Conservation (phyloP, 2,888 invertebrate genomes). For the Sarcophaga subvicina region DNA sequence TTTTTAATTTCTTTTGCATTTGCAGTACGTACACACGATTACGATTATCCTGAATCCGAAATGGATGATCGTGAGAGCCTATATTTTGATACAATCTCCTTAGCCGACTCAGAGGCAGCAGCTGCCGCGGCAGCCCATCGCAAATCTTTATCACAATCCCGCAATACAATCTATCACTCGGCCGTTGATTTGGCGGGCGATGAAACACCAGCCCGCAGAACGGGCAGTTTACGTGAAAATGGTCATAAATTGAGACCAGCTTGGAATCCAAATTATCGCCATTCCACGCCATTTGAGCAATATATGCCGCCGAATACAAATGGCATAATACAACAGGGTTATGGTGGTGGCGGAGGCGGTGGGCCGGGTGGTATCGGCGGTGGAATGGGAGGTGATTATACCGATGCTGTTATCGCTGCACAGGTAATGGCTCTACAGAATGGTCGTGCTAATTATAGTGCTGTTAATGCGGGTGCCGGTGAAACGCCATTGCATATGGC, state of each 20-base stretch:
- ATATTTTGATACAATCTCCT: constrained; percentile 81
- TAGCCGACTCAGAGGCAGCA: constrained; percentile 80
- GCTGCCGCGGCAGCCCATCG: constrained; percentile 80
- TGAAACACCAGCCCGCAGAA: constrained; percentile 75
- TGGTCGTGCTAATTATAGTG: constrained; percentile 71
- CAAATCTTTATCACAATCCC: constrained; percentile 83
- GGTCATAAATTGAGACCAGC: constrained; percentile 64
- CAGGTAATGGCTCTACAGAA: constrained; percentile 76
- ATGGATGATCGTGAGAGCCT: constrained; percentile 82
- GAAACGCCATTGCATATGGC: constrained; percentile 70
- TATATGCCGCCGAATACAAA: constrained; percentile 71
- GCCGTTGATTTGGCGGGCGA: constrained; percentile 83
- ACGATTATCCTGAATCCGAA: constrained; percentile 80
- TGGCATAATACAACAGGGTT: constrained; percentile 13
- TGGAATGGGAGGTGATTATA: constrained; percentile 70
- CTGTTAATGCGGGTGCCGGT: constrained; percentile 60
- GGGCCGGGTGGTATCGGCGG: constrained; percentile 68
- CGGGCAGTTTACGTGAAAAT: constrained; percentile 74
- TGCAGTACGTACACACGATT: constrained; percentile 81
- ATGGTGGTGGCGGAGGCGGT: constrained; percentile 58
- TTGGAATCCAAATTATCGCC: constrained; percentile 77
- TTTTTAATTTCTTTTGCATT: constrained; percentile 28
- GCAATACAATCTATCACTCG: constrained; percentile 85
- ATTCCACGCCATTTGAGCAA: constrained; percentile 80
- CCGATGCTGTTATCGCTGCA: constrained; percentile 76